Base-by-base conservation (phyloP, 1,140 invertebrate genomes). In the Procambarus virginalis region DNA sequence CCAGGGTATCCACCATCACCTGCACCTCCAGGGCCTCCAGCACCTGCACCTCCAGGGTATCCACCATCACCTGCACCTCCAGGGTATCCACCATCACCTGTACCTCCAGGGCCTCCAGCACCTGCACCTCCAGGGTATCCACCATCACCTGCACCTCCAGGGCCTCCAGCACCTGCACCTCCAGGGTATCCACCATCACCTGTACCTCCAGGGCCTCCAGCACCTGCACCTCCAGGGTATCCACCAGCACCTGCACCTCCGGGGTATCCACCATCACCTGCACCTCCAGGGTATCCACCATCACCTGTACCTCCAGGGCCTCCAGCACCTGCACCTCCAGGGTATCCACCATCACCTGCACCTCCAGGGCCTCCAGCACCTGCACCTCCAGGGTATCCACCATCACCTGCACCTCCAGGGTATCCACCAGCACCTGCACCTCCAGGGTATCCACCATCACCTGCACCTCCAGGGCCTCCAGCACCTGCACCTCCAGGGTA, bases 391-490 rank as follows among this genome's bases (percentile, higher is more conserved):
- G 20, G 48, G 64, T 10, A 12, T 64, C 60, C 60, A 64, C 10
- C 1, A 2, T 17, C 70, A 76, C 83, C 83, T 20, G 49, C 48
- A 9, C 70, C 46, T 84, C 84, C 84, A 77, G 84, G 75, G 17
- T 12, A 45, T 78, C 76, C 85, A 48, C 76, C 17, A 17, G 12
- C 14, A 20, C 83, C 83, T n/a, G 48, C 10, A 9, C 4, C 64
- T 84, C 82, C 82, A 49, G 82, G 82, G 14, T 14, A 1, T 64
- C 60, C 60, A 64, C 5, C 2, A 3, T 64, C 70, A 75, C 83
- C 83, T 20, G 83, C 3, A 12, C 70, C 46, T 84, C 84, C 84
- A 77, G 84, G 75, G 0, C n/a, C 55, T 78, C 76, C 85, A 48
- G 76, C 60, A 17, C 60, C 60, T n/a, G 58, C 34, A 2, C 0